Base-by-base conservation (phyloP, 2,888 invertebrate genomes). In the Netelia virgata region DNA sequence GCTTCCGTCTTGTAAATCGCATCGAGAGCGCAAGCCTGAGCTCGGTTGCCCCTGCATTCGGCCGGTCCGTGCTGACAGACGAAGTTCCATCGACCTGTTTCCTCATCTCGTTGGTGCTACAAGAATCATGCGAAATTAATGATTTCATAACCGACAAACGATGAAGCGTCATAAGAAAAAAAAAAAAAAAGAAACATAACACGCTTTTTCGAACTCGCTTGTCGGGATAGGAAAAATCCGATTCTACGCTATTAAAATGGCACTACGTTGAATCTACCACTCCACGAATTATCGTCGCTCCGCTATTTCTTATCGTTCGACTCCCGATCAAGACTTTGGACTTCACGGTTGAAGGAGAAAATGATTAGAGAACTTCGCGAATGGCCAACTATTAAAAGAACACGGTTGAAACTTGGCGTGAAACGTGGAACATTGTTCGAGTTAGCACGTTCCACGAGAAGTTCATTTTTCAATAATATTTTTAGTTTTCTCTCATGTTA, bases 31-130 rank as follows among this genome's bases (percentile, higher is more conserved):
- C 95, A 95, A 1, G 95, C 94, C 85, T 95, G 95, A 6, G 94
- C 93, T 87, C 93, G 94, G 88, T 95, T 95, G 11, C 94, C 95
- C 3, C 86, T 85, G 87, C 95, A 95, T 89, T 95, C 95, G 0
- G 87, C 70, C 0, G 89, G 80, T 0, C 95, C 95, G 86, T 95
- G 95, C 87, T 95, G 95, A 86, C 95, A 95, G 0, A 83, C 64
- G 88, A 94, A 94, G 2, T 84, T 80, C 93, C 91, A 94, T 64
- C 85, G 87, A 47, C 90, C 90, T 81, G 89, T 86, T 50, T 74
- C 68, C 41, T 47, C n/a, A 11, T 89, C 81, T 0, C 61, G 84
- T 18, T 47, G 9, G 14, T 88, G 89, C 89, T 89, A 68, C 53
- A 36, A 36, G 36, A 36, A 36, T 36, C 36, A 6, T 36, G 6